Conservation (phyloP, 1,140 invertebrate genomes). For the Psix sp. region DNA sequence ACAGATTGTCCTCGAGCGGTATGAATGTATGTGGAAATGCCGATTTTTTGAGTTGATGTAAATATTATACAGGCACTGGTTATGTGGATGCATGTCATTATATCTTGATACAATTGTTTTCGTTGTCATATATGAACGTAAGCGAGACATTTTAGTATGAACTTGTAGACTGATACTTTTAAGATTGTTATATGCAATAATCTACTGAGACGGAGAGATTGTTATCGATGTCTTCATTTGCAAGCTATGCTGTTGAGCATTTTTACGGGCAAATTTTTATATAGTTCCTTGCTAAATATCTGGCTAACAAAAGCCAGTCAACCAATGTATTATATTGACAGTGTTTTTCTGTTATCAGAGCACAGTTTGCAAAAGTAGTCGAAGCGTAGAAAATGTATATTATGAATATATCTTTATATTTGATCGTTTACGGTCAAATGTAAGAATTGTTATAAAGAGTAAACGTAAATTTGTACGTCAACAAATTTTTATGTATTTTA, state of each 20-base stretch:
- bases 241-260: slow-evolving; percentile 61
- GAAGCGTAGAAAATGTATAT: slow-evolving; percentile 68
- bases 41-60: slow-evolving; percentile 64
- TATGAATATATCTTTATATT: slow-evolving; percentile 63
- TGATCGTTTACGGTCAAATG: slow-evolving; percentile 62
- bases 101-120: slow-evolving; percentile 44
- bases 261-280: slow-evolving; percentile 13
- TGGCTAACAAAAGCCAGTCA: slow-evolving; percentile 13
- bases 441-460: slow-evolving; percentile 66
- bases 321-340: slow-evolving; percentile 14
- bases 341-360: slow-evolving; percentile 37
- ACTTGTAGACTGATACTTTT: slow-evolving; percentile 74
- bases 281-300: not conserved
- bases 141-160: slow-evolving; percentile 70
- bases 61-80: slow-evolving; percentile 63
- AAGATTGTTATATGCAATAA: slow-evolving; percentile 70
- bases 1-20: slow-evolving; percentile 45
- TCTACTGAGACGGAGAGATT: slow-evolving; percentile 41
- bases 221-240: slow-evolving; percentile 62
- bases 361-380: slow-evolving; percentile 69
- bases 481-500: not conserved
- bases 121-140: slow-evolving; percentile 57
- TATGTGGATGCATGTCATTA: slow-evolving; percentile 65
- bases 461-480: slow-evolving; percentile 72
- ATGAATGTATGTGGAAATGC: slow-evolving; percentile 62